Conservation (phyloP, 2,797 vertebrate genomes). For the Crocidura indochinensis region DNA sequence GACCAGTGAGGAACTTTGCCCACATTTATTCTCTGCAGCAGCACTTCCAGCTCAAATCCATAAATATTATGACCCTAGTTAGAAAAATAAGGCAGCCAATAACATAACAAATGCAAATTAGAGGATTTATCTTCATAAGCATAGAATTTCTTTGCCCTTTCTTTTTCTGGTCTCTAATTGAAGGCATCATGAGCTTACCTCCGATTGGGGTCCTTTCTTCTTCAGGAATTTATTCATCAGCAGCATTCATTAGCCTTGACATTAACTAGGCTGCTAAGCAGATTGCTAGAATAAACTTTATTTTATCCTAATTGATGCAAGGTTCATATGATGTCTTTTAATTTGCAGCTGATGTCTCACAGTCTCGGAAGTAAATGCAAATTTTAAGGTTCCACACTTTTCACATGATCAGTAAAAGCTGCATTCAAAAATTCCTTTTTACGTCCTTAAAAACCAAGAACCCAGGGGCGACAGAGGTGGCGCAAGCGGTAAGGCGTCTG, state of each 20-base stretch:
- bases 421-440: slow-evolving; percentile 71
- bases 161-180: slow-evolving; percentile 89
- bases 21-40: slow-evolving; percentile 96
- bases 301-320: slow-evolving; percentile 82
- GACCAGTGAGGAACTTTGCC: slow-evolving; percentile 99
- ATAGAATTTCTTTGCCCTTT: slow-evolving; percentile 88
- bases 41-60: slow-evolving; percentile 98
- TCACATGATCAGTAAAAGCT: slow-evolving; percentile 71
- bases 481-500: too few species aligned
- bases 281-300: slow-evolving; percentile 87
- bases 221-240: slow-evolving; percentile 87
- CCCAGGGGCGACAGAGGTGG: too few species aligned
- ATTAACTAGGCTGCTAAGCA: slow-evolving; percentile 86
- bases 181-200: slow-evolving; percentile 88
- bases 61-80: slow-evolving; percentile 95
- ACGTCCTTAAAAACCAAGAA: slow-evolving; percentile 74
- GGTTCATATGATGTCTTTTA: slow-evolving; percentile 80
- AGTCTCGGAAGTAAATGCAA: slow-evolving; percentile 71
- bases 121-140: slow-evolving; percentile 87
- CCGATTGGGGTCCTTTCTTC: slow-evolving; percentile 85
- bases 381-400: slow-evolving; percentile 79
- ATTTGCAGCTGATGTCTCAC: slow-evolving; percentile 82
- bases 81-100: slow-evolving; percentile 88
- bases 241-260: slow-evolving; percentile 89
- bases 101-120: slow-evolving; percentile 88